Base-by-base conservation (phyloP, 2,797 vertebrate species). In the Acrossocheilus fasciatus region DNA sequence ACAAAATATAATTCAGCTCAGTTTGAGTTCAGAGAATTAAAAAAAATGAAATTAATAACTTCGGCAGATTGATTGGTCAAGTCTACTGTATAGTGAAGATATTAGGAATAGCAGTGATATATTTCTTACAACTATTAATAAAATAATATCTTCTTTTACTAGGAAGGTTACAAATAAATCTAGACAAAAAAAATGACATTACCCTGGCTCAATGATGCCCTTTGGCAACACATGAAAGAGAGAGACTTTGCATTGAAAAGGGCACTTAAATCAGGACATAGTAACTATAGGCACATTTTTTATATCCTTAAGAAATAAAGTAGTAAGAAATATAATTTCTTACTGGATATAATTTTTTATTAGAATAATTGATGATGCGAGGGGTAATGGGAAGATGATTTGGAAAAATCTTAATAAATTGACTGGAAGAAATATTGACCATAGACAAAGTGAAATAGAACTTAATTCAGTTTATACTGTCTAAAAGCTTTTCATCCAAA, bases 161-260 rank as follows among this genome's bases (percentile, higher is more conserved):
- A 80, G 78, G 34, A 80, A 57, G 20, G 78, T 64, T 23, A 20
- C 47, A 34, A 36, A 41, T 15, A 41, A 45, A 45, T 2, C 34
- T 23, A 66, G 39, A 64, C 59, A 81, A 66, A 81, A 66, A 81
- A 66, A 23, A 39, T 34, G 10, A n/a, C 54, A n/a, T 66, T 68
- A 66, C 59, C 57, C 11, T 81, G 79, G 79, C 39, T 68, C 15
- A 45, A 81, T 59, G 36, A 41, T 14, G 23, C 26, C n/a, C 41
- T 81, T 17, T 66, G 34, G 20, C 36, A 41, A 45, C 54, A 75
- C 39, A 84, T 66, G 57, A 83, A 83, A 75, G 50, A 75, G 52
- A 4, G 26, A 62, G 73, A 77, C 43, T 62, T 66, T 84, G 83
- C 73, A 47, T 23, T 52, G 7, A 84, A 84, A 43, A 83, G 20